Evolutionary conservation across 2,888 invertebrate genomes (phyloP).

Genomic region (Scaptomyza cyrtandrae): DNA sequence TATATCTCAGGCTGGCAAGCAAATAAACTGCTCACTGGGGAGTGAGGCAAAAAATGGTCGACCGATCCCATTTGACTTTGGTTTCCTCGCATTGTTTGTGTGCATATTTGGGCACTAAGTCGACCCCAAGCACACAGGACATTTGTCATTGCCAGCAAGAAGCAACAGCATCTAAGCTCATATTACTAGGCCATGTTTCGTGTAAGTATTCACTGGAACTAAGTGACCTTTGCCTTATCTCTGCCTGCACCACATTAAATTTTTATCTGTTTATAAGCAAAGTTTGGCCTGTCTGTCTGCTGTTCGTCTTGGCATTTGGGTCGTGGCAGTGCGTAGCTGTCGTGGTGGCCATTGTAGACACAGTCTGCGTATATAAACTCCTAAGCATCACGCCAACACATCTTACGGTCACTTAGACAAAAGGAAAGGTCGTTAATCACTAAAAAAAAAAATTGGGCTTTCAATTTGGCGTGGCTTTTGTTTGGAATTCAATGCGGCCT

Average conservation of each 20-base stretch:
- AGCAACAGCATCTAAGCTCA: slow-evolving; percentile 6
- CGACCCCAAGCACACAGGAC: slow-evolving; percentile 18
- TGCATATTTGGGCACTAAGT: slow-evolving; percentile 43
- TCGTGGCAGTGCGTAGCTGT: slow-evolving; percentile 14
- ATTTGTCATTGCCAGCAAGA: slow-evolving; percentile 49
- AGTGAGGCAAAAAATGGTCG: not conserved
- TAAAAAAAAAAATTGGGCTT: slow-evolving; percentile 26
- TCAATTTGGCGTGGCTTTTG: slow-evolving; percentile 3
- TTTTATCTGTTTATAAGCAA: slow-evolving; percentile 36
- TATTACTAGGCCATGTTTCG: slow-evolving; percentile 3
- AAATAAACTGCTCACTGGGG: slow-evolving; percentile 38
- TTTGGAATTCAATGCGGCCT: slow-evolving; percentile 2
- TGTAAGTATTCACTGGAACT: slow-evolving; percentile 9
- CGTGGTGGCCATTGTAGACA: slow-evolving; percentile 38
- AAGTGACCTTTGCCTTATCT: slow-evolving; percentile 15
- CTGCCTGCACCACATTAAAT: not conserved
- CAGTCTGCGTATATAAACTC: slow-evolving; percentile 35
- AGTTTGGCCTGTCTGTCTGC: slow-evolving; percentile 17
- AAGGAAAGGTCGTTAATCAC: slow-evolving; percentile 44
- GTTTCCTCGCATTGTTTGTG: slow-evolving; percentile 26
- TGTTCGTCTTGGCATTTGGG: not conserved
- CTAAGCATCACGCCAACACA: slow-evolving; percentile 26
- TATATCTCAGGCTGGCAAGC: slow-evolving; percentile 22
- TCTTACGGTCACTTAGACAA: slow-evolving; percentile 21
- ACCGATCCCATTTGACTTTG: slow-evolving; percentile 6